These are phyloP conservation scores for Coptodon rendalli DNA, from an alignment of 2,113 vertebrate genomes.

Conservation along the genomic window DNA sequence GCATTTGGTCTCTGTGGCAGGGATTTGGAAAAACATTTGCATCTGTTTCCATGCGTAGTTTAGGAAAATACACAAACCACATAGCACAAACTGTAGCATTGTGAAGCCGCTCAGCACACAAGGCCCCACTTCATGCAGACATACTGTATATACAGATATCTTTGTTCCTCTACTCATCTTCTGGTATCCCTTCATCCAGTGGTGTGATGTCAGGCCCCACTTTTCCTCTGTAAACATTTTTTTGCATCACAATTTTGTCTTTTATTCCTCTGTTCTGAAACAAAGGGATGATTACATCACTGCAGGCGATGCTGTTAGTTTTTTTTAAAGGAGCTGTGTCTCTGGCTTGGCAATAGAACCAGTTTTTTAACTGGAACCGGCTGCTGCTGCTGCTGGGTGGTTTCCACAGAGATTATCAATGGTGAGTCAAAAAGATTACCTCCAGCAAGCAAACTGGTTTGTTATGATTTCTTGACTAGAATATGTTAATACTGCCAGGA, in stretches of 20 bases:
- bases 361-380: conserved; percentile 9
- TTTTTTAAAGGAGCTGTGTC: conserved; percentile 1
- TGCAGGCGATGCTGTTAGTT: conserved; percentile 21
- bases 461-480: conserved; percentile 32
- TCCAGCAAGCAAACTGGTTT: conserved; percentile 31
- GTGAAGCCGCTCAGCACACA: not conserved
- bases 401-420: conserved; percentile 46
- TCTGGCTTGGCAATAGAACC: not conserved
- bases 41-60: not conserved
- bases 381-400: not conserved
- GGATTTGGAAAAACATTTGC: not conserved
- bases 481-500: conserved; percentile 1
- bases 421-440: conserved; percentile 33
- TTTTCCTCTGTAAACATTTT: not conserved
- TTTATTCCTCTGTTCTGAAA: not conserved
- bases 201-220: not conserved
- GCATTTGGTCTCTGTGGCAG: not conserved
- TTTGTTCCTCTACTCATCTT: not conserved
- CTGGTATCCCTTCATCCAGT: not conserved
- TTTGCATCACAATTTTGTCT: not conserved
- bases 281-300: conserved; percentile 17
- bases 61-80: not conserved
- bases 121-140: not conserved
- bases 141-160: not conserved
- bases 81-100: not conserved